A percentile compares a stretch with the other conserved stretches of the same genome.
phyloP scores from a whole-genome alignment of 2,113 vertebrate species.

The Glaucidium brasilianum region DNA sequence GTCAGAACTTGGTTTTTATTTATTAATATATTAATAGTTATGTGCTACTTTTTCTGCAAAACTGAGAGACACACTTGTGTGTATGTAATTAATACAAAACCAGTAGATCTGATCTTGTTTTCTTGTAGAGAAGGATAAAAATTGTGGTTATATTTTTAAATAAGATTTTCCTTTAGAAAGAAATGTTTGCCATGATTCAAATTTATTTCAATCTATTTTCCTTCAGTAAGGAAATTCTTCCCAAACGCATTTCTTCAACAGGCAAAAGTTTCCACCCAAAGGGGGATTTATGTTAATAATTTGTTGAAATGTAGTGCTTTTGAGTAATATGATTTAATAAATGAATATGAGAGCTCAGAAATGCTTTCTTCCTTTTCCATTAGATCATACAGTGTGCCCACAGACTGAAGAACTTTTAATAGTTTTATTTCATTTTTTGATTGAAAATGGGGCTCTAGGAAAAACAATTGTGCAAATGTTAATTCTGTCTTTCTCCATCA shows the following conservation, averaged over 20 bases:
- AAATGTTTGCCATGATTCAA: neutral
- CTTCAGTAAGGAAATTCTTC: neutral
- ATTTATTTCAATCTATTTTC: neutral
- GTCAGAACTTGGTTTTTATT: neutral
- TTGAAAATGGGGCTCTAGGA: conserved; percentile 56
- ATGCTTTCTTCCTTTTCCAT: conserved; percentile 11
- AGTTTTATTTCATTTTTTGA: conserved; percentile 59
- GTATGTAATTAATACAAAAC: neutral
- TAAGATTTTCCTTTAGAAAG: neutral
- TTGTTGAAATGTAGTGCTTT: conserved; percentile 28
- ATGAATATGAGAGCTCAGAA: conserved; percentile 27
- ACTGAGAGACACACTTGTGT: neutral
- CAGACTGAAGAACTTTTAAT: conserved; percentile 49
- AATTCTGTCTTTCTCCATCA: conserved; percentile 57
- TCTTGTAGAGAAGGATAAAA: neutral
- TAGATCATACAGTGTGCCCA: conserved; percentile 20
- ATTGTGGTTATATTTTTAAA: neutral
- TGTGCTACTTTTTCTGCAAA: neutral
- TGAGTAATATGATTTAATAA: conserved; percentile 50
- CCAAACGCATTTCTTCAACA: neutral
- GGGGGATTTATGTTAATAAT: conserved; percentile 26
- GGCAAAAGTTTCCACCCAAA: neutral
- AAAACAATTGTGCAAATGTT: conserved; percentile 52
- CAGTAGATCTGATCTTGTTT: neutral
- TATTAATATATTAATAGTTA: neutral